These are phyloP conservation scores for Microplitis mediator DNA, from an alignment of 1,140 invertebrate species.

Conservation along the genomic window DNA sequence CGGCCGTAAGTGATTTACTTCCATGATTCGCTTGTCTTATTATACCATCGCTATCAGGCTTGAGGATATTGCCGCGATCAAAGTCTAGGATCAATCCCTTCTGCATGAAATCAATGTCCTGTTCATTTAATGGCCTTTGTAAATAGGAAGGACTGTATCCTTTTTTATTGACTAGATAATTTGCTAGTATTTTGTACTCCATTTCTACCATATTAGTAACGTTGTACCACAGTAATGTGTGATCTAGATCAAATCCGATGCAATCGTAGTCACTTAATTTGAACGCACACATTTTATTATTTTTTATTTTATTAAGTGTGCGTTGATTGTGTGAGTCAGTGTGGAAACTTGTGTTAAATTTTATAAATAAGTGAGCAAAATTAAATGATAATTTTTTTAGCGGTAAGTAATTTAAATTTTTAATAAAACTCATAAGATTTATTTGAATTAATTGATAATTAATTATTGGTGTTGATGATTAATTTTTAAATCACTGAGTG, in stretches of 20 bases:
- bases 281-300: constrained; percentile 52
- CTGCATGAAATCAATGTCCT: constrained; percentile 71
- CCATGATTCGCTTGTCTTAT: constrained; percentile 76
- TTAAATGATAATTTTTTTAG: too few relatives aligned
- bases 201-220: constrained; percentile 68
- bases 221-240: constrained; percentile 75
- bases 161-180: constrained; percentile 69
- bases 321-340: too few relatives aligned
- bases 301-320: too few relatives aligned
- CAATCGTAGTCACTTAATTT: constrained; percentile 74
- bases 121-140: constrained; percentile 60
- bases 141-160: constrained; percentile 67
- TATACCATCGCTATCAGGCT: constrained; percentile 66
- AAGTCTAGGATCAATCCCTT: constrained; percentile 80
- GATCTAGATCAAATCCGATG: constrained; percentile 82
- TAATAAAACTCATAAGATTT: too few relatives aligned
- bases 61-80: constrained; percentile 74
- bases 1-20: constrained; percentile 64
- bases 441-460: too few relatives aligned
- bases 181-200: constrained; percentile 69
- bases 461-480: too few relatives aligned
- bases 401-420: too few relatives aligned
- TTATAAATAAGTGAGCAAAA: too few relatives aligned
- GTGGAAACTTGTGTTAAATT: too few relatives aligned
- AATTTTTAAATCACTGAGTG: too few relatives aligned